Evolutionary conservation across 2,888 invertebrate genomes (phyloP).

Genomic region (Amblyjoppa proteus): DNA sequence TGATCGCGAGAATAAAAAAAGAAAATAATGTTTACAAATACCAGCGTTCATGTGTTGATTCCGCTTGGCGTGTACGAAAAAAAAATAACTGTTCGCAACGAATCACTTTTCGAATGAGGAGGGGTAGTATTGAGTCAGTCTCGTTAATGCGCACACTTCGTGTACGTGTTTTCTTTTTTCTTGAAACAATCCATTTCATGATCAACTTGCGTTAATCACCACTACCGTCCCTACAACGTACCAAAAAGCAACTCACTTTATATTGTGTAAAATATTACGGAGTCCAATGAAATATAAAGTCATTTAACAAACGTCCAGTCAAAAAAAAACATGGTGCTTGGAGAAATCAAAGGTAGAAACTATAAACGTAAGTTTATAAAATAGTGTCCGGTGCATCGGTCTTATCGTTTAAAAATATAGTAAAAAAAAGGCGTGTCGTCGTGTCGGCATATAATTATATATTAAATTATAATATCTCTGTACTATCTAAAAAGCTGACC

Average conservation of each 20-base stretch:
- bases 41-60: constrained; percentile 32
- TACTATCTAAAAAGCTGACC: constrained; percentile 74
- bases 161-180: constrained; percentile 22
- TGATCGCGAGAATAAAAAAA: constrained; percentile 63
- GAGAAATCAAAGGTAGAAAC: constrained; percentile 10
- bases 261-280: constrained; percentile 26
- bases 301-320: not conserved
- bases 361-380: constrained; percentile 58
- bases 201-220: constrained; percentile 52
- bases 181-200: constrained; percentile 41
- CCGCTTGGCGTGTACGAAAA: constrained; percentile 28
- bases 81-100: constrained; percentile 33
- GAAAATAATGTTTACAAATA: constrained; percentile 62
- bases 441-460: constrained; percentile 55
- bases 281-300: constrained; percentile 7
- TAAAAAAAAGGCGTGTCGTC: constrained; percentile 27
- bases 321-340: not conserved
- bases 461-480: constrained; percentile 66
- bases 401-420: constrained; percentile 35
- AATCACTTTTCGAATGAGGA: constrained; percentile 21
- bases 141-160: constrained; percentile 29
- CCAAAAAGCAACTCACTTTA: constrained; percentile 49
- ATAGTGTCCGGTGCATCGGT: constrained; percentile 40
- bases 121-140: constrained; percentile 31
- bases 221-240: constrained; percentile 64